Evolutionary conservation across 1,140 invertebrate species (phyloP).

Genomic region (Drosophila grimshawi): DNA sequence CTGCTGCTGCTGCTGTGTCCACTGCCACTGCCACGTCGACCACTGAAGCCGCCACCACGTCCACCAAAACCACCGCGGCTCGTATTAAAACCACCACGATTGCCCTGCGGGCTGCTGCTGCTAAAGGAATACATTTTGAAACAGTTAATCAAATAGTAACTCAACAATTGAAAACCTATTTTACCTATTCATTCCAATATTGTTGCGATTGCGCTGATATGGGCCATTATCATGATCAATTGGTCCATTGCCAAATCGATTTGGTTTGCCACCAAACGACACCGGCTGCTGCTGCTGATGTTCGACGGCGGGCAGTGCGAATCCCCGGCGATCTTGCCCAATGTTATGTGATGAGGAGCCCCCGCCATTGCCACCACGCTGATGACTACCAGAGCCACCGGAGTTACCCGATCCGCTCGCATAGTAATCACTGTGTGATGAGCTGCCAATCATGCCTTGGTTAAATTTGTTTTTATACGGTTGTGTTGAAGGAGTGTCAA

Average conservation of each 20-base stretch:
- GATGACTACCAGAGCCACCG: conserved; percentile 31
- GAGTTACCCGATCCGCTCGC: conserved; percentile 22
- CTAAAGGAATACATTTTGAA: not conserved
- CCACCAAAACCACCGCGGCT: conserved; percentile 72
- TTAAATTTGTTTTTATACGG: conserved; percentile 62
- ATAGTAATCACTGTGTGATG: conserved; percentile 51
- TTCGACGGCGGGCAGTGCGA: conserved; percentile 66
- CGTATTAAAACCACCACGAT: conserved; percentile 79
- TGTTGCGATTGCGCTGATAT: conserved; percentile 48
- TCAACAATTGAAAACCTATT: not conserved
- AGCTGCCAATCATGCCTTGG: conserved; percentile 32
- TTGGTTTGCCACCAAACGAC: conserved; percentile 48
- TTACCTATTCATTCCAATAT: conserved; percentile 48
- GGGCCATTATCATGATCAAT: conserved; percentile 30
- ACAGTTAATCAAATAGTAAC: not conserved
- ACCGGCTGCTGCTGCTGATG: conserved; percentile 56
- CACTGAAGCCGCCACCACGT: conserved; percentile 70
- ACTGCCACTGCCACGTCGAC: conserved; percentile 64
- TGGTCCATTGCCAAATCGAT: conserved; percentile 62
- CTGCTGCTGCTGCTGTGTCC: conserved; percentile 70
- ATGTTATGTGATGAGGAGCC: conserved; percentile 31
- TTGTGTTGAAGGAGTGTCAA: conserved; percentile 30
- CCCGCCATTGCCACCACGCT: conserved; percentile 22
- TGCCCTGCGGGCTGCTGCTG: conserved; percentile 60
- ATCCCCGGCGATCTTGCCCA: conserved; percentile 71